phyloP scores from a whole-genome alignment of 2,113 vertebrate species.

The Cnemophilus loriae region DNA sequence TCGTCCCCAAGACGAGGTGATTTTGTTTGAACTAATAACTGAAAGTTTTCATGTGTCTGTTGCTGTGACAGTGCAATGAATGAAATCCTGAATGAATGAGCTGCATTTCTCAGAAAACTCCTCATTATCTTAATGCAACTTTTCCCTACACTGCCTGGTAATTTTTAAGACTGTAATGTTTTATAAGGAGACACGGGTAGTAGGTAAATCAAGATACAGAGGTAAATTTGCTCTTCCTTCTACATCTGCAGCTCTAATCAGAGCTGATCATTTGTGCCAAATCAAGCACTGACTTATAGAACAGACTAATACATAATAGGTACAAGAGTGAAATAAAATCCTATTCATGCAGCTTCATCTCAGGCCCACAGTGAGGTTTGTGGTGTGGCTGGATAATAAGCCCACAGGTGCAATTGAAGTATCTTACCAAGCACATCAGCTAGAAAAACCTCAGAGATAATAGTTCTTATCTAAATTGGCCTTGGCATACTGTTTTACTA shows the following conservation, averaged over 20 bases:
- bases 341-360: not conserved
- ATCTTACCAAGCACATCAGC: not conserved
- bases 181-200: not conserved
- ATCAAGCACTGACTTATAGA: not conserved
- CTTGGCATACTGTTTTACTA: not conserved
- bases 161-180: not conserved
- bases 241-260: not conserved
- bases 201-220: not conserved
- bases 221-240: not conserved
- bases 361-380: not conserved
- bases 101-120: not conserved
- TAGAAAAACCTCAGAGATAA: not conserved
- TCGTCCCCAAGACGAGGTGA: not conserved
- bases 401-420: not conserved
- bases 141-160: not conserved
- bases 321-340: not conserved
- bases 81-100: not conserved
- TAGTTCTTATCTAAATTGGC: not conserved
- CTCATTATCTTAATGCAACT: not conserved
- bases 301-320: not conserved
- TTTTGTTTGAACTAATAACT: not conserved
- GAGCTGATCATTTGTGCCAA: not conserved
- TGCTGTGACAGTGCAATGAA: not conserved
- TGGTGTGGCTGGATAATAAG: not conserved
- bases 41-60: not conserved